Evolutionary conservation across 2,113 vertebrate species (phyloP).

Genomic region (Catagonus wagneri): DNA sequence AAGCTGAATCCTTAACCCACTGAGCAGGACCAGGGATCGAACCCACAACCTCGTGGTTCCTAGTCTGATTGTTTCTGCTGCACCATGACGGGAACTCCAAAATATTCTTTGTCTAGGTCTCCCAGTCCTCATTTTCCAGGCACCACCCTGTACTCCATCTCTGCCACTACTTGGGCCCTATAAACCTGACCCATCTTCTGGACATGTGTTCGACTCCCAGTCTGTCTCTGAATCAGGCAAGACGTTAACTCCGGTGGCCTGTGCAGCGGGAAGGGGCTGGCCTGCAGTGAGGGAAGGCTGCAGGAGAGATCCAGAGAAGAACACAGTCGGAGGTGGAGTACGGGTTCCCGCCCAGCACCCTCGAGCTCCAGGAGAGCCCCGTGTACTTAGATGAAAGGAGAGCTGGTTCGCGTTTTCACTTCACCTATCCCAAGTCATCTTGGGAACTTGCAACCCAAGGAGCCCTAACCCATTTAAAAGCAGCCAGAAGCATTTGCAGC

Average conservation of each 20-base stretch:
- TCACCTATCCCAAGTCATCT: background rate
- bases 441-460: background rate
- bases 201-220: background rate
- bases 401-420: background rate
- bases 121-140: background rate
- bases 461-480: background rate
- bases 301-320: background rate
- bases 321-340: background rate
- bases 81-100: too few species aligned
- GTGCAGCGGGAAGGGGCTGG: background rate
- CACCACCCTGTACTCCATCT: background rate
- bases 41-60: too few species aligned
- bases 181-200: background rate
- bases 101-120: background rate
- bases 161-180: background rate
- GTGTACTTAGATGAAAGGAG: background rate
- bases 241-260: background rate
- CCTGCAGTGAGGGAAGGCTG: background rate
- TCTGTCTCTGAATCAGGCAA: background rate
- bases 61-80: too few species aligned
- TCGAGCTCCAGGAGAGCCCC: background rate
- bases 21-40: too few species aligned
- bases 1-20: too few species aligned
- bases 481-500: background rate
- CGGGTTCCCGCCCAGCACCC: accelerated